phyloP scores from a whole-genome alignment of 2,113 vertebrate species.

The Ursus arctos region DNA sequence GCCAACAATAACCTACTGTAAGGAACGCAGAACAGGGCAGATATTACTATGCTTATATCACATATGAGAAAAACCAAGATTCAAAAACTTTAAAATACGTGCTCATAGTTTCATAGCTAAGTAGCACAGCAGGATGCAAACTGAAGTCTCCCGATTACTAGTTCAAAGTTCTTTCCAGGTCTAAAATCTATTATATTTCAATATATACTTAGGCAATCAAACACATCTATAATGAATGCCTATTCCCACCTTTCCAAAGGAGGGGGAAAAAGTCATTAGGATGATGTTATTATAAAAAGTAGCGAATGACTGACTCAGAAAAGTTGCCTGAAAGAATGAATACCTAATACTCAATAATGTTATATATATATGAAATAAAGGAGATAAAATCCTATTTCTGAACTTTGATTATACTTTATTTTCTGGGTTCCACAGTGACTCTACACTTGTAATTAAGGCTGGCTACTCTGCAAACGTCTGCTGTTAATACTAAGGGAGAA shows the following conservation, averaged over 20 bases:
- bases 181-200: conserved; percentile 36
- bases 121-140: conserved; percentile 18
- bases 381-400: conserved; percentile 35
- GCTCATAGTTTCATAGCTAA: neutral
- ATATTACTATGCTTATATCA: neutral
- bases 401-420: conserved; percentile 2
- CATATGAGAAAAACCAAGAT: neutral
- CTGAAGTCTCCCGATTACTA: conserved; percentile 9
- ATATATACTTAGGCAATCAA: neutral
- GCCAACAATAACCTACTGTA: neutral
- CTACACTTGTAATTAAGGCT: neutral
- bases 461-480: neutral
- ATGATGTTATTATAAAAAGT: neutral
- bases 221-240: conserved; percentile 6
- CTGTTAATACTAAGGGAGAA: neutral
- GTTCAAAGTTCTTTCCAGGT: conserved; percentile 7
- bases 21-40: neutral
- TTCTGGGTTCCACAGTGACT: neutral
- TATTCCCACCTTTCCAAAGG: neutral
- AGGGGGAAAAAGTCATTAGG: neutral
- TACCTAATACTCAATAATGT: neutral
- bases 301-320: neutral
- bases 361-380: conserved; percentile 41
- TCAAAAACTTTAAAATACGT: neutral
- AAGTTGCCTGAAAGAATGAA: neutral